A percentile compares a stretch with the other conserved stretches of the same genome.
These are phyloP conservation scores for Ameiurus melas DNA, from an alignment of 2,113 vertebrate genomes.

Conservation along the genomic window DNA sequence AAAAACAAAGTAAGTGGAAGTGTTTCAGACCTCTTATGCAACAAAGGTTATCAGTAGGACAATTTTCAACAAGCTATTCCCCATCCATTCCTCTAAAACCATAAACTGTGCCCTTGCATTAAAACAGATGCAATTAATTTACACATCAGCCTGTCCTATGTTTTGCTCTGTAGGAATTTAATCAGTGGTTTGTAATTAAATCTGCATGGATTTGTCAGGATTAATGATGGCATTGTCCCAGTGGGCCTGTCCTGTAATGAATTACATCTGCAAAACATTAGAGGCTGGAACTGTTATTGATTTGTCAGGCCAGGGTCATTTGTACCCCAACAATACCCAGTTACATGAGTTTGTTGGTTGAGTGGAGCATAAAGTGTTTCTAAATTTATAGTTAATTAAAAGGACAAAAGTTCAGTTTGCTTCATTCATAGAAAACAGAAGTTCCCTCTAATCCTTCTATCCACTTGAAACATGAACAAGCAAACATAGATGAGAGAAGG, in stretches of 20 bases:
- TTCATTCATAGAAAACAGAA: constrained; percentile 40
- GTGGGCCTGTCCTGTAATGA: constrained; percentile 27
- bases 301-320: constrained; percentile 3
- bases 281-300: not conserved
- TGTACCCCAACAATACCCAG: not conserved
- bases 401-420: not conserved
- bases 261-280: constrained; percentile 37
- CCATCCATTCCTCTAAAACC: not conserved
- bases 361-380: not conserved
- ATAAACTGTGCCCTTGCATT: constrained; percentile 1
- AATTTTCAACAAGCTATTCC: not conserved
- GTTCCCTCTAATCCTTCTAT: constrained; percentile 1
- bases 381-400: not conserved
- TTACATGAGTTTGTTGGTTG: constrained; percentile 12
- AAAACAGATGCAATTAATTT: constrained; percentile 29
- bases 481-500: constrained; percentile 3
- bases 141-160: constrained; percentile 25
- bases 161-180: constrained; percentile 33
- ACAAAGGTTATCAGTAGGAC: not conserved
- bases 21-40: not conserved
- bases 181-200: constrained; percentile 48
- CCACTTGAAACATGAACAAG: not conserved
- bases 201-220: constrained; percentile 41
- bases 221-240: constrained; percentile 15
- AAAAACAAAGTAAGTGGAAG: not conserved